A percentile compares a stretch with the other conserved stretches of the same genome.
Evolutionary conservation across 2,113 vertebrate genomes (phyloP).

Genomic region (Echinops telfairi): DNA sequence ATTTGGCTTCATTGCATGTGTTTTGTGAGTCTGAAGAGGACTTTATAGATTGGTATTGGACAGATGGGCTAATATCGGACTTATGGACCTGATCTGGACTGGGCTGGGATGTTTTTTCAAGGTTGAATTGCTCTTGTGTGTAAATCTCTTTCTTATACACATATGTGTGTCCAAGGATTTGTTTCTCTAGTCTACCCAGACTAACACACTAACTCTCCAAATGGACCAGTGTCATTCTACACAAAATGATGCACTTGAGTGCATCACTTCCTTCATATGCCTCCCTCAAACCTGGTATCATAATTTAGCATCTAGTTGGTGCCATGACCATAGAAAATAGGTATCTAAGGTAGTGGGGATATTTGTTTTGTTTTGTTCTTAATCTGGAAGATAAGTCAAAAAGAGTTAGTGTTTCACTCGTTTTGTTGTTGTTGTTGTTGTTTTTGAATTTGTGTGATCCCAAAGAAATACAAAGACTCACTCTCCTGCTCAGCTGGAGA

Average conservation of each 20-base stretch:
- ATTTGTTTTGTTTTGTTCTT: neutral
- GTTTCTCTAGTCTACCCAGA: no score
- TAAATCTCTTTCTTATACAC: no score
- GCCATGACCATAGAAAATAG: neutral
- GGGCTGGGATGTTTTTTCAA: no score
- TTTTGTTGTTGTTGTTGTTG: neutral
- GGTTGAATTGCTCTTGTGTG: no score
- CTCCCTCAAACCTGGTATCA: neutral
- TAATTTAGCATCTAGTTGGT: neutral
- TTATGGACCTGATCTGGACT: no score
- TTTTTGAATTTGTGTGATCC: neutral
- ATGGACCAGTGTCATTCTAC: neutral
- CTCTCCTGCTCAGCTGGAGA: neutral
- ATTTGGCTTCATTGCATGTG: no score
- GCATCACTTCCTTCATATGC: neutral
- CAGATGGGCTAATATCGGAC: no score
- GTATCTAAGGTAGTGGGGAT: neutral
- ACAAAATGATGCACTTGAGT: neutral
- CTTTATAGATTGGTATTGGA: no score
- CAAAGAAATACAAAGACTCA: neutral
- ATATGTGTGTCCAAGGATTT: no score
- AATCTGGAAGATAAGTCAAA: conserved; percentile 5
- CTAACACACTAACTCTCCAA: neutral
- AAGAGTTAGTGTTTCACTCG: neutral
- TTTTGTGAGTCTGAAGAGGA: no score